Percentiles rank a stretch among this genome's conserved stretches.
Evolutionary conservation across 2,888 invertebrate species (phyloP).

Genomic region (Hylaea fasciaria): DNA sequence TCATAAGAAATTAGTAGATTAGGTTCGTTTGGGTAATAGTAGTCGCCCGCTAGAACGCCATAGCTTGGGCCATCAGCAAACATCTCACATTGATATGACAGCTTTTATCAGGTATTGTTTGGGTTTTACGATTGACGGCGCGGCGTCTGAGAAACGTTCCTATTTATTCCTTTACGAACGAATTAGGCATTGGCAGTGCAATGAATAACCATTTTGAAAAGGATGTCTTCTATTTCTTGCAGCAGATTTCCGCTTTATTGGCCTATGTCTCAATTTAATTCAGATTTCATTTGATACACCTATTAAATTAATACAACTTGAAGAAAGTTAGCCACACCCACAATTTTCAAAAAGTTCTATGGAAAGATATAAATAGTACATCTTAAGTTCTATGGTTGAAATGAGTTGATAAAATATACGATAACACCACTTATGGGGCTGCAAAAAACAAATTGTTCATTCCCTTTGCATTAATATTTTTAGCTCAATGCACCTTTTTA

Average conservation of each 20-base stretch:
- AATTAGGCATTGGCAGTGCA: background rate
- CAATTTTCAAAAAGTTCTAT: no score
- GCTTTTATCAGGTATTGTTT: conserved; percentile 79
- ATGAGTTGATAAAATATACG: no score
- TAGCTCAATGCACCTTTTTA: conserved; percentile 27
- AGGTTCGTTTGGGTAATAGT: background rate
- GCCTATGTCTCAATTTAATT: no score
- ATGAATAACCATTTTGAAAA: background rate
- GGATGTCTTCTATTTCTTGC: no score
- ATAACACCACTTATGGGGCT: conserved; percentile 1
- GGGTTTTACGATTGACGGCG: conserved; percentile 68
- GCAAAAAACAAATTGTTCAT: conserved; percentile 18
- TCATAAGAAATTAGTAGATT: background rate
- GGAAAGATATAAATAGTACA: no score
- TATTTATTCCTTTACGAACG: conserved; percentile 20
- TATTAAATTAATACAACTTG: no score
- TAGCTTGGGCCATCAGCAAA: conserved; percentile 46
- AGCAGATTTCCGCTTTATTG: no score
- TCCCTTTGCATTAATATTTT: conserved; percentile 26
- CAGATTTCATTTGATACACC: no score
- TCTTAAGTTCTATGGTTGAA: background rate
- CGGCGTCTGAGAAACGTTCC: conserved; percentile 29
- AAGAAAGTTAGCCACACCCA: no score
- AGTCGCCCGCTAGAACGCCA: conserved; percentile 29
- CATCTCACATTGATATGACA: conserved; percentile 71